phyloP scores from a whole-genome alignment of 1,140 invertebrate species.

The Tetragonula clypearis region DNA sequence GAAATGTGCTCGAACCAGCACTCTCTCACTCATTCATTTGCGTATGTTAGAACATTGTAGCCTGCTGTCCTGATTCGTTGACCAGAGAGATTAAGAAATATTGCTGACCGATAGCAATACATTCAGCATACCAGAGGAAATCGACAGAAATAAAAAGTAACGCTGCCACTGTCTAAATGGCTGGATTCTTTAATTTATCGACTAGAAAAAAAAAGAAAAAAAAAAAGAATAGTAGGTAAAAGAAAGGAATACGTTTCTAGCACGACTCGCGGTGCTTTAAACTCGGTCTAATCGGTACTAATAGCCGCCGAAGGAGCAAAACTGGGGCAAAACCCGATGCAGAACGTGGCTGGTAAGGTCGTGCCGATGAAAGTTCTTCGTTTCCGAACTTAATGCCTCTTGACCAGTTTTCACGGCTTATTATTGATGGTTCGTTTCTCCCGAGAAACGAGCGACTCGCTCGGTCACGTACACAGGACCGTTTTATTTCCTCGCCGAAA shows the following conservation, averaged over 20 bases:
- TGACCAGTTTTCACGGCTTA: slow-evolving; percentile 41
- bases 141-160: no score
- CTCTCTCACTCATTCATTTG: no score
- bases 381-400: slow-evolving; percentile 33
- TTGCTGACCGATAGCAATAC: no score
- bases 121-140: no score
- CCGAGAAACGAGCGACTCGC: neutral
- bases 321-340: slow-evolving; percentile 29
- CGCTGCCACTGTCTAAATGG: neutral
- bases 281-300: slow-evolving; percentile 36
- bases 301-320: slow-evolving; percentile 22
- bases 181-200: neutral
- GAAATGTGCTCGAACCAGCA: no score
- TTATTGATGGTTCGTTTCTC: slow-evolving; percentile 42
- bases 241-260: neutral
- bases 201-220: no score
- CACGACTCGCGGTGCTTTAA: neutral
- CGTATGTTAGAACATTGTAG: no score
- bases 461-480: neutral
- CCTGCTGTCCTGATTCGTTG: no score
- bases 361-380: slow-evolving; percentile 32
- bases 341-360: neutral
- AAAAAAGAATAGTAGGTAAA: no score
- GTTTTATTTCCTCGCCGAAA: neutral
- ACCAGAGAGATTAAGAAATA: no score